Evolutionary conservation across 2,797 vertebrate genomes (phyloP).

Genomic region (Xenopus petersii): DNA sequence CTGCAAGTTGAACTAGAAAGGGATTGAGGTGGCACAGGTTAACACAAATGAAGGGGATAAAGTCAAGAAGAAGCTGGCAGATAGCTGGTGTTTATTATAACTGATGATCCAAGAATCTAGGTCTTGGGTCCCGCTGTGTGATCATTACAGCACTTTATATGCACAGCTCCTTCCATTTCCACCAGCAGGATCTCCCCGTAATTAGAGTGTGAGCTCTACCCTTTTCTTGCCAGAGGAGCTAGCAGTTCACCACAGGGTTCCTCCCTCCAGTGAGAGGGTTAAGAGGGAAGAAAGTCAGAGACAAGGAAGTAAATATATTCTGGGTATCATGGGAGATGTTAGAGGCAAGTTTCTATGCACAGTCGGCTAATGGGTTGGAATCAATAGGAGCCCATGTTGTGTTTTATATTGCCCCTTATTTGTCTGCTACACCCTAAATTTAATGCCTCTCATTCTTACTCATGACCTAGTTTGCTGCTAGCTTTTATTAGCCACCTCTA

Average conservation of each 20-base stretch:
- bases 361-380: slow-evolving; percentile 35
- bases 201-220: not conserved
- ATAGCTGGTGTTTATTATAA: too few species aligned
- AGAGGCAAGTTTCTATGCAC: slow-evolving; percentile 13
- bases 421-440: slow-evolving; percentile 5
- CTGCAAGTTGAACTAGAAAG: too few species aligned
- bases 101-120: not conserved
- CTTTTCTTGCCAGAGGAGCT: not conserved
- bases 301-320: not conserved
- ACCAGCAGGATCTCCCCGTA: not conserved
- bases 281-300: not conserved
- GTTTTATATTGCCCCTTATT: slow-evolving; percentile 16
- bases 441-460: slow-evolving; percentile 23
- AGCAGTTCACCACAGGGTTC: not conserved
- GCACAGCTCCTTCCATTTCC: not conserved
- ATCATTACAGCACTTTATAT: not conserved
- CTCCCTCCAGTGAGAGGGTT: not conserved
- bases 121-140: not conserved
- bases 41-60: not conserved
- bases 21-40: too few species aligned
- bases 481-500: not conserved
- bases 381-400: slow-evolving; percentile 35
- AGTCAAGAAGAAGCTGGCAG: too few species aligned
- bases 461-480: slow-evolving; percentile 25
- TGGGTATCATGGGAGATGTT: slow-evolving; percentile 12